These are phyloP conservation scores for Uloborus diversus DNA, from an alignment of 1,140 invertebrate species.

Conservation along the genomic window DNA sequence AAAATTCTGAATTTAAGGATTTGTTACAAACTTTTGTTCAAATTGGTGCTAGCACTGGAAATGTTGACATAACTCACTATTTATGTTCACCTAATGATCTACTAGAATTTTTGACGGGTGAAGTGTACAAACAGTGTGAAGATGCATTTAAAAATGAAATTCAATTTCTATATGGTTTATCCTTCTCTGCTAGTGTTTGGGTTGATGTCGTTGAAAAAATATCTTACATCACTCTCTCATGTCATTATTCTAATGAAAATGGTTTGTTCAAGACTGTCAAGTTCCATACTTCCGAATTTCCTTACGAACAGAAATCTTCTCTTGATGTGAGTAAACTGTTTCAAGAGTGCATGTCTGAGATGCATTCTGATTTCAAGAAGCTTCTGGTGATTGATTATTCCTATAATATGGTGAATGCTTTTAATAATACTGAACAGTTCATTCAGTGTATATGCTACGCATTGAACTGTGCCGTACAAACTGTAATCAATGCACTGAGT, in stretches of 20 bases:
- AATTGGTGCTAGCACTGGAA: slow-evolving; percentile 34
- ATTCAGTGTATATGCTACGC: slow-evolving; percentile 52
- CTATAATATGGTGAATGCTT: slow-evolving; percentile 50
- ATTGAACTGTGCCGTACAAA: slow-evolving; percentile 43
- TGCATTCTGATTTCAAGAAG: slow-evolving; percentile 36
- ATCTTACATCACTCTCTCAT: slow-evolving; percentile 35
- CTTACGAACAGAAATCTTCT: slow-evolving; percentile 14
- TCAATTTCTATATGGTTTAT: slow-evolving; percentile 42
- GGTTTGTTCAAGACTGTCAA: slow-evolving; percentile 39
- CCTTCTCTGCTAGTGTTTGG: slow-evolving; percentile 49
- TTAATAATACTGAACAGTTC: slow-evolving; percentile 42
- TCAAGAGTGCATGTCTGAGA: slow-evolving; percentile 25
- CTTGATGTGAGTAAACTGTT: slow-evolving; percentile 30
- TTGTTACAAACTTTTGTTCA: slow-evolving; percentile 39
- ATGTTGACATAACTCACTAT: slow-evolving; percentile 37
- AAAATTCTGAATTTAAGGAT: slow-evolving; percentile 46
- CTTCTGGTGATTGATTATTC: slow-evolving; percentile 44
- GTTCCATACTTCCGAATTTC: slow-evolving; percentile 46
- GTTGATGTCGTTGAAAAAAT: slow-evolving; percentile 22
- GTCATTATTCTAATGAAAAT: slow-evolving; percentile 44
- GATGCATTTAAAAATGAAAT: slow-evolving; percentile 40
- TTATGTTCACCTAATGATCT: slow-evolving; percentile 20
- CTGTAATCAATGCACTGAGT: slow-evolving; percentile 30
- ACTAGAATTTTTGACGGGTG: slow-evolving; percentile 15
- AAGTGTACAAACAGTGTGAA: slow-evolving; percentile 30